Conservation (phyloP, 2,113 vertebrate species). For the Ia io region DNA sequence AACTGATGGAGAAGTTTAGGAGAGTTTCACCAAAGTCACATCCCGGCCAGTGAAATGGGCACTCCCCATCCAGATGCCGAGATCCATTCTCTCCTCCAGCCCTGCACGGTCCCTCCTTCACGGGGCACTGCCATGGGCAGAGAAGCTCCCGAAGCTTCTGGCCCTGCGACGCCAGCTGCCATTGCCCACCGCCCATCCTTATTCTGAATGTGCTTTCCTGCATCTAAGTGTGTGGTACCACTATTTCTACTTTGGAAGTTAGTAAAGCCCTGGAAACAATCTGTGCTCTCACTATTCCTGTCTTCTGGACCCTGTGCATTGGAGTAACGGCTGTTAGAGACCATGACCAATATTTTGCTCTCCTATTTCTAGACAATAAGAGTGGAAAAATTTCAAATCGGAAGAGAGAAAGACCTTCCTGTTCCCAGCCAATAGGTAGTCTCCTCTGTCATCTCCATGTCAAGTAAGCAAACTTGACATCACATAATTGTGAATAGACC, state of each 20-base stretch:
- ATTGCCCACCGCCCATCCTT: accelerated
- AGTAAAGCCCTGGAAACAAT: not conserved
- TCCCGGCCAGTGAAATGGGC: not conserved
- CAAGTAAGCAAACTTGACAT: not conserved
- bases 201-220: not conserved
- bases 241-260: not conserved
- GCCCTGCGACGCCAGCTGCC: accelerated
- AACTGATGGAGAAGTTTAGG: not conserved
- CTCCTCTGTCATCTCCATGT: not conserved
- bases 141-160: accelerated
- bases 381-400: not conserved
- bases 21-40: not conserved
- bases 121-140: not conserved
- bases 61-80: accelerated
- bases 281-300: accelerated
- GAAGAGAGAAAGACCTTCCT: not conserved
- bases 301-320: accelerated
- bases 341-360: not conserved
- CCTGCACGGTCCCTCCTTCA: no score
- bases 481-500: not conserved
- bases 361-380: not conserved
- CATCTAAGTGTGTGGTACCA: not conserved
- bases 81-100: accelerated
- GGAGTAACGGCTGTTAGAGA: not conserved
- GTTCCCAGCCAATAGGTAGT: accelerated